Base-by-base conservation (phyloP, 2,113 vertebrate species). In the Fukomys damarensis region DNA sequence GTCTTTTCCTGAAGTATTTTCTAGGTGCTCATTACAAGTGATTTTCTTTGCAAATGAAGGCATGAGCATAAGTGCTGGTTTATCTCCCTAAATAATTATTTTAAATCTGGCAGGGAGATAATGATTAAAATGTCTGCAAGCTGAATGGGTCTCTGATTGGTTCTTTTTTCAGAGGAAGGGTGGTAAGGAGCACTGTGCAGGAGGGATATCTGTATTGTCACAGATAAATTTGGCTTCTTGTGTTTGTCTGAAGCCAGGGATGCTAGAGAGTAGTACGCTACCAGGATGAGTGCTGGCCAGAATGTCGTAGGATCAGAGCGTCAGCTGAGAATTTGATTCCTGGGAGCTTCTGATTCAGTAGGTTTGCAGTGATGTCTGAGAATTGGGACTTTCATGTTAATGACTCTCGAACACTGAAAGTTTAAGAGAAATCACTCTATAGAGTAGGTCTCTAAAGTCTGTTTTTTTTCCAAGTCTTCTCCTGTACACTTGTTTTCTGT, bases 11-110 rank as follows among this genome's bases (percentile, higher is more conserved):
- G 16, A 2, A 91, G 35, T 74, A 20, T 81, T 95, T 87, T 52
- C 41, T 86, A 68, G 58, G 80, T 74, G 61, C 38, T 96, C 30
- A 74, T n/a, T 72, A 30, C 19, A 65, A 10, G 28, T 7, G 30
- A 79, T 12, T 86, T 84, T 90, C 28, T 93, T 68, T 84, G 9
- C 89, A 84, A 87, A 96, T 19, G 14, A 82, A 86, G 54, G 17
- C 41, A 52, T 2, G 38, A 19, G 8, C 56, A 54, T 38, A 59
- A 86, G 61, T 32, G 2, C 38, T 59, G 30, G 80, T 80, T 63
- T 76, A 7, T 82, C 89, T 84, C n/a, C 61, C 74, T 5, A n/a
- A 16, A 83, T 12, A 92, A 49, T 76, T 58, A 43, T 74, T 95
- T 86, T 56, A 95, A 93, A 63, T 89, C 52, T 81, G 4, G 49